Evolutionary conservation across 2,888 invertebrate species (phyloP), one percentile per base, ranked within the genome.

Genomic region (Pristionchus mayeri): DNA sequence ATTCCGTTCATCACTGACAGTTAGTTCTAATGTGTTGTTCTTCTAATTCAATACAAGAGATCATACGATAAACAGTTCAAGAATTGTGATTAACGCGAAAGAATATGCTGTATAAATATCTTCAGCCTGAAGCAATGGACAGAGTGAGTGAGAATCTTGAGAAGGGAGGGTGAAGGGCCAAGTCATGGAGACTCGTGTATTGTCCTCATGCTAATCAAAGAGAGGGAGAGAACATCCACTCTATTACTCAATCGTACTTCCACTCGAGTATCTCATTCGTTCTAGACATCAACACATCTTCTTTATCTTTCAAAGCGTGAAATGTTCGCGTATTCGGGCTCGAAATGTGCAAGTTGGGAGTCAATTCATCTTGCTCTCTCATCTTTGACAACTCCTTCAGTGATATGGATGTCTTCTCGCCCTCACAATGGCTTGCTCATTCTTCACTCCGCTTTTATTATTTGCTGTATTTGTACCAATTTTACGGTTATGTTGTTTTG

Each of bases 311-410:
- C 40, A 54, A 7, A 54, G 40, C 40, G 71, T 44, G 71, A 40
- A 37, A 24, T 30, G 71, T 71, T 40, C 7, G n/a, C 0, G 18
- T 27, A 4, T 67, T 21, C 16, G n/a, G n/a, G 24, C 71, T 44
- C 37, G 71, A 71, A 40, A 71, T 71, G 37, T n/a, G 40, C 24
- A 71, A 24, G 3, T 71, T 16, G 6, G 6, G 71, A 71, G 71
- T 71, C 71, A 71, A 71, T 71, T 40, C 71, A 71, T 71, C 71
- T 71, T 71, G 40, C n/a, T 71, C 71, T 71, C 71, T 71, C 37
- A 24, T 71, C 44, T 44, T 40, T 71, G 71, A 71, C 71, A 71
- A 71, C 71, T 71, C 40, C 71, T 37, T 71, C 71, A 71, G 71
- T 71, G 71, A 71, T 71, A 71, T 71, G 71, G 44, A 71, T 71